Percentiles rank a stretch among this genome's conserved stretches.
These are phyloP conservation scores for Bombus sibiricus DNA, from an alignment of 1,140 invertebrate genomes.

Conservation along the genomic window DNA sequence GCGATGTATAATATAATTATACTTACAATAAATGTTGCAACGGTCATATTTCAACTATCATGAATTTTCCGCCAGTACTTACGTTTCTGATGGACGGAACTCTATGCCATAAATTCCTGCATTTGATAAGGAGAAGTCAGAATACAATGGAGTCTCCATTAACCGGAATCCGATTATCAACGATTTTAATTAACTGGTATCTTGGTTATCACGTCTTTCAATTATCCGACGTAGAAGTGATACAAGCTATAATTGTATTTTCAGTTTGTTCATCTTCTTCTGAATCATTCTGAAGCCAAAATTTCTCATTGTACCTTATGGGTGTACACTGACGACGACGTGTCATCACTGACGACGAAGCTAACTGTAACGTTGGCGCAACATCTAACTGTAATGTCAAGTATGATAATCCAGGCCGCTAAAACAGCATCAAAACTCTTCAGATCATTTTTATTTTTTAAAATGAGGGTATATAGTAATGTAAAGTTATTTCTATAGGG, in stretches of 20 bases:
- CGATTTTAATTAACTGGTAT: not conserved
- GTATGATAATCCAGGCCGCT: too few species aligned
- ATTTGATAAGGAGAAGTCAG: not conserved
- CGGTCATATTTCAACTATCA: not conserved
- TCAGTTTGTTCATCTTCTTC: not conserved
- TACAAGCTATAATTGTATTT: not conserved
- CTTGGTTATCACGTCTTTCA: not conserved
- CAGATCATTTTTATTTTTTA: too few species aligned
- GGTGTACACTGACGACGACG: too few species aligned
- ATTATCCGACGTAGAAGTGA: not conserved
- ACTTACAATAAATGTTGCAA: not conserved
- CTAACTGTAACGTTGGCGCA: too few species aligned
- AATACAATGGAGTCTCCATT: not conserved
- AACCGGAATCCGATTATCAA: not conserved
- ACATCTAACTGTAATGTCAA: too few species aligned
- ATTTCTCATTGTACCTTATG: not conserved
- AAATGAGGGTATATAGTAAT: too few species aligned
- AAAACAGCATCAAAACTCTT: too few species aligned
- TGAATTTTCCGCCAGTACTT: not conserved
- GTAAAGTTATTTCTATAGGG: too few species aligned
- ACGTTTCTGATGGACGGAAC: not conserved
- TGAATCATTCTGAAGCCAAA: not conserved
- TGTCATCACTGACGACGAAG: too few species aligned
- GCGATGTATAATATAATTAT: not conserved
- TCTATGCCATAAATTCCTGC: not conserved